Base-by-base conservation (phyloP, 2,888 invertebrate species). In the Agrochola macilenta region DNA sequence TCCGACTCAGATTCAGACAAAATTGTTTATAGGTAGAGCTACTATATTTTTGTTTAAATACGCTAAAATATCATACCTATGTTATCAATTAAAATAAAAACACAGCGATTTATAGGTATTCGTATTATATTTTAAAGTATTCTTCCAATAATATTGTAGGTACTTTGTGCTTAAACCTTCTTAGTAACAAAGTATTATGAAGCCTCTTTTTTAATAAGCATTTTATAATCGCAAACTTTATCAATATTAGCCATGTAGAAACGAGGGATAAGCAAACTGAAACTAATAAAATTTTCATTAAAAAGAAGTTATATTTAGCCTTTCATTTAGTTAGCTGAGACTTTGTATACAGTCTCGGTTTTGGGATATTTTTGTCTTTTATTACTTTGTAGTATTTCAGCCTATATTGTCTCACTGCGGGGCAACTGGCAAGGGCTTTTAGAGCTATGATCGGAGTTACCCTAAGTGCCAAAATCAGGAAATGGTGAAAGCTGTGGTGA, bases 211-310 rank as follows among this genome's bases (percentile, higher is more conserved):
- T 35, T 35, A 77, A 46, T 61, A 79, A 58, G 5, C 9, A 39
- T 61, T 69, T 69, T 35, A 26, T 61, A 69, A 46, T 79, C 2
- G 35, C 0, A 57, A 79, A 73, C 46, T 65, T 81, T 79, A 60
- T 49, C 46, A 81, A 81, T 43, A 43, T 79, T 61, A 49, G 20
- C 60, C 26, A 49, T 26, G 52, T 46, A 49, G 46, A 81, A 81
- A 74, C 52, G 17, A 39, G 26, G 35, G 11, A 66, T 61, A 39
- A 39, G 66, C 35, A 23, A 46, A 35, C 26, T 26, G 52, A 26
- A 72, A 54, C 35, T 17, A 66, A 66, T 63, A 39, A 17, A 49
- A 57, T 39, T 39, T 61, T 58, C 26, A 58, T 58, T 60, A 52
- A 9, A 74, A 74, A 12, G 30, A 81, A 60, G 39, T 80, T 71